Evolutionary conservation across 2,113 vertebrate species (phyloP).

Genomic region (rat (Rattus norvegicus)): GRCr8 NC_086019.1:15546001-15546500

Average conservation of each 20-base stretch:
- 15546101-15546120: not conserved
- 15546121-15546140: not conserved
- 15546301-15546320: not conserved
- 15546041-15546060: not conserved
- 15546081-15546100: not conserved
- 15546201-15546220: not conserved
- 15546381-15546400: not conserved
- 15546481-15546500: not conserved
- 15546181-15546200: not conserved
- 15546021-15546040: not conserved
- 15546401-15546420: not conserved
- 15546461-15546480: too few relatives aligned
- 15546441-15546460: not conserved
- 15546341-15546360: not conserved
- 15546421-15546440: not conserved
- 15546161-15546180: not conserved
- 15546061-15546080: not conserved
- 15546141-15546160: not conserved
- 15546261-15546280: not conserved
- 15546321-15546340: not conserved
- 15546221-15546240: not conserved
- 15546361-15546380: not conserved
- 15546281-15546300: not conserved
- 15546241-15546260: not conserved
- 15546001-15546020: not conserved